Percentiles rank a stretch among this genome's conserved stretches.
These are phyloP conservation scores for Sipunculus nudus DNA, from an alignment of 2,888 invertebrate genomes.

Conservation along the genomic window DNA sequence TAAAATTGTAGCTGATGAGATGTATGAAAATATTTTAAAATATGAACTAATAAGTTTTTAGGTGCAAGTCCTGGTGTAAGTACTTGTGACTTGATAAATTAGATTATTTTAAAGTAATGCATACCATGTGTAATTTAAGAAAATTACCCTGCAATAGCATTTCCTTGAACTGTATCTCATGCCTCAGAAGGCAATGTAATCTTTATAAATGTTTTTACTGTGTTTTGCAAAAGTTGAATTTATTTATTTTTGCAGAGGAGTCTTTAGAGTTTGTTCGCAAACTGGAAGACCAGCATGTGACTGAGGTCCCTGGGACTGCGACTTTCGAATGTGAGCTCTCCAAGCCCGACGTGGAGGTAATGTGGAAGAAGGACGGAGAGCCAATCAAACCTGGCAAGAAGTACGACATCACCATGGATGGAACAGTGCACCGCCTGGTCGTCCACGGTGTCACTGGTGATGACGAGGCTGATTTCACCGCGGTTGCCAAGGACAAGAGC, in stretches of 20 bases:
- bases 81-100: no score
- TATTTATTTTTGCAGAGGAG: slow-evolving; percentile 29
- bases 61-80: no score
- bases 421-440: slow-evolving; percentile 78
- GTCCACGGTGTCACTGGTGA: slow-evolving; percentile 78
- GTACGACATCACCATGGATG: slow-evolving; percentile 20
- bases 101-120: no score
- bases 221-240: neutral
- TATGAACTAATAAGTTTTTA: no score
- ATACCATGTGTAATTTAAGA: no score
- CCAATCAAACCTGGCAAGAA: slow-evolving; percentile 16
- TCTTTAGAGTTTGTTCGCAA: slow-evolving; percentile 56
- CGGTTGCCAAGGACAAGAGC: slow-evolving; percentile 53
- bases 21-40: no score
- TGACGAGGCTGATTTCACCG: slow-evolving; percentile 58
- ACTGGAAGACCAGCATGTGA: slow-evolving; percentile 55
- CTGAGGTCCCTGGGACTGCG: slow-evolving; percentile 48
- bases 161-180: no score
- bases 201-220: neutral
- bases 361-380: slow-evolving; percentile 13
- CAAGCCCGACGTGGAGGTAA: slow-evolving; percentile 64
- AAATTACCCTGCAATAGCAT: no score
- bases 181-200: no score
- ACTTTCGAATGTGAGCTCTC: slow-evolving; percentile 82
- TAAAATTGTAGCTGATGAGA: no score